Evolutionary conservation across 2,113 vertebrate genomes (phyloP).

Genomic region (Podarcis cretensis): DNA sequence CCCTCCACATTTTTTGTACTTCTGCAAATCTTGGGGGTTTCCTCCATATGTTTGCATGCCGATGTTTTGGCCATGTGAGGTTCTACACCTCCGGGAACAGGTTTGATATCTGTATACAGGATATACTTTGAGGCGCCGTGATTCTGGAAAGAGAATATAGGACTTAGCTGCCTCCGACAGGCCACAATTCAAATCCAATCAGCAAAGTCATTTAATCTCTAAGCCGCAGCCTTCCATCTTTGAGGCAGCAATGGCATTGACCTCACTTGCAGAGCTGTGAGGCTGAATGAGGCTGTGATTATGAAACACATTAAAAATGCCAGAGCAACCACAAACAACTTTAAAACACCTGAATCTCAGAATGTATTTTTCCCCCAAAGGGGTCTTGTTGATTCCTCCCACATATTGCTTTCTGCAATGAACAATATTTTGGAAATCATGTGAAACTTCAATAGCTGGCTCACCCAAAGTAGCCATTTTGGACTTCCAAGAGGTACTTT

Average conservation of each 20-base stretch:
- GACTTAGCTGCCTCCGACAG: neutral
- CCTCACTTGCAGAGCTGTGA: neutral
- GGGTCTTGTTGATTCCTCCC: too few relatives aligned
- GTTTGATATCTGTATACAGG: neutral
- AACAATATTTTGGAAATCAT: neutral
- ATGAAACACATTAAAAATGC: neutral
- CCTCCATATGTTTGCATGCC: neutral
- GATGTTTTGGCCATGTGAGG: neutral
- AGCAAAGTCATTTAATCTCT: neutral
- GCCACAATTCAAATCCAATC: neutral
- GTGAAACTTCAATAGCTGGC: neutral
- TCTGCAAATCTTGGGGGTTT: neutral
- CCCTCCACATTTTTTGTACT: neutral
- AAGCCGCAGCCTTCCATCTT: neutral
- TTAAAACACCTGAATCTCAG: neutral
- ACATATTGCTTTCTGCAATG: neutral
- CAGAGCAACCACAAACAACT: neutral
- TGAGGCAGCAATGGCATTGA: neutral
- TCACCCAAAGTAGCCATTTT: neutral
- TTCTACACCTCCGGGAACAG: neutral
- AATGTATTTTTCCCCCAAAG: too few relatives aligned
- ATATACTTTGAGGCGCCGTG: neutral
- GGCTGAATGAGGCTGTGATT: neutral
- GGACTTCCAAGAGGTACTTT: neutral
- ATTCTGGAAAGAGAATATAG: neutral